Percentiles rank a stretch among this genome's conserved stretches.
Evolutionary conservation across 2,113 vertebrate species (phyloP).

Genomic region (Cettia cetti): DNA sequence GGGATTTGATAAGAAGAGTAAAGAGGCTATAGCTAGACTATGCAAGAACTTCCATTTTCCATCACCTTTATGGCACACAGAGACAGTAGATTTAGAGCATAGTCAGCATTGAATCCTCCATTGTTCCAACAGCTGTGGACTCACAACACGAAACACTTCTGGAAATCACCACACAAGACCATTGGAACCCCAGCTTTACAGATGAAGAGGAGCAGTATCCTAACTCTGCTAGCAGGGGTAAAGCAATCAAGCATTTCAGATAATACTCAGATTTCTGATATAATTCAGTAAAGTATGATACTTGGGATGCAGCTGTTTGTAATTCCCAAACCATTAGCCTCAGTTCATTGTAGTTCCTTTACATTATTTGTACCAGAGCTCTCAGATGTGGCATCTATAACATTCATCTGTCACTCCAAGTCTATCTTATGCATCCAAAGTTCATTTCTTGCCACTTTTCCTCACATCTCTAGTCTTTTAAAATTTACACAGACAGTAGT

Average conservation of each 20-base stretch:
- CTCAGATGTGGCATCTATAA: not conserved
- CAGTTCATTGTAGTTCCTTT: not conserved
- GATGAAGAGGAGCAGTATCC: slow-evolving; percentile 28
- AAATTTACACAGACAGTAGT: not conserved
- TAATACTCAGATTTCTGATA: not conserved
- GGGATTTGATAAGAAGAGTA: not conserved
- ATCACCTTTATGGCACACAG: not conserved
- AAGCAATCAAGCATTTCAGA: not conserved
- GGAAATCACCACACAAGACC: not conserved
- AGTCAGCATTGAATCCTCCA: not conserved
- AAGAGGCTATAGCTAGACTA: not conserved
- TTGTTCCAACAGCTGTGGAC: slow-evolving; percentile 15
- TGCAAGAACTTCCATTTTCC: not conserved
- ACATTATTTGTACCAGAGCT: not conserved
- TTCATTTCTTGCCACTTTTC: not conserved
- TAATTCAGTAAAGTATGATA: not conserved
- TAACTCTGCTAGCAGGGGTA: slow-evolving; percentile 19
- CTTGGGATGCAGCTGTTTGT: not conserved
- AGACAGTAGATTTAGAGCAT: not conserved
- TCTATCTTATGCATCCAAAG: not conserved
- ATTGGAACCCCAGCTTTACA: not conserved
- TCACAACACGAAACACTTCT: not conserved
- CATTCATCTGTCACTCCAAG: not conserved
- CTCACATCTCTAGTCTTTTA: not conserved
- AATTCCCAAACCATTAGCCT: not conserved